Conservation (phyloP, 2,113 vertebrate species). For the Oncorhynchus mykiss region DNA sequence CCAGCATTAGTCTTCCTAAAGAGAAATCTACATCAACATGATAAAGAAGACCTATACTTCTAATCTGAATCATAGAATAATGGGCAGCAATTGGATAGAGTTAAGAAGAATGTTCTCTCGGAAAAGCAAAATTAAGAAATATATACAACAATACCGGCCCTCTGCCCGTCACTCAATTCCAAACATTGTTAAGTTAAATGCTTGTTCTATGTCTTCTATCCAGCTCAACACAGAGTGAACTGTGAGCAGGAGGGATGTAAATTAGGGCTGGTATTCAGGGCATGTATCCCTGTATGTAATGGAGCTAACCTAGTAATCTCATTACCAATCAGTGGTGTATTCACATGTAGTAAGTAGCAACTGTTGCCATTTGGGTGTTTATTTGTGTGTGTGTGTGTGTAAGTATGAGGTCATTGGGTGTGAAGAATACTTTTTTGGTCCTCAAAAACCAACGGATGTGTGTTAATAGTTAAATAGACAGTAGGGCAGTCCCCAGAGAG, state of each 20-base stretch:
- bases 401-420: neutral
- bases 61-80: neutral
- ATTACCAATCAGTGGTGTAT: too few species aligned
- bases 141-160: neutral
- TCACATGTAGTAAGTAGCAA: neutral
- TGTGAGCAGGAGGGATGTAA: constrained; percentile 1
- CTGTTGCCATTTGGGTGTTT: neutral
- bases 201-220: constrained; percentile 3
- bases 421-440: neutral
- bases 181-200: constrained; percentile 15
- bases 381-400: constrained; percentile 5
- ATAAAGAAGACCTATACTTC: neutral
- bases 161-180: neutral
- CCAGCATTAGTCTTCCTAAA: too few species aligned
- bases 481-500: constrained; percentile 49
- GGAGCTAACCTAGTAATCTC: neutral
- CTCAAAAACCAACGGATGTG: constrained; percentile 51
- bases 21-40: neutral
- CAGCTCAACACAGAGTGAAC: constrained; percentile 6
- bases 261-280: neutral
- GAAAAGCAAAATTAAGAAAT: neutral
- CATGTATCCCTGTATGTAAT: neutral
- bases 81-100: neutral
- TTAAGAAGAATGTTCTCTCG: neutral
- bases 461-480: constrained; percentile 47